phyloP scores from a whole-genome alignment of 2,797 vertebrate genomes.

The Mastacembelus armatus region DNA sequence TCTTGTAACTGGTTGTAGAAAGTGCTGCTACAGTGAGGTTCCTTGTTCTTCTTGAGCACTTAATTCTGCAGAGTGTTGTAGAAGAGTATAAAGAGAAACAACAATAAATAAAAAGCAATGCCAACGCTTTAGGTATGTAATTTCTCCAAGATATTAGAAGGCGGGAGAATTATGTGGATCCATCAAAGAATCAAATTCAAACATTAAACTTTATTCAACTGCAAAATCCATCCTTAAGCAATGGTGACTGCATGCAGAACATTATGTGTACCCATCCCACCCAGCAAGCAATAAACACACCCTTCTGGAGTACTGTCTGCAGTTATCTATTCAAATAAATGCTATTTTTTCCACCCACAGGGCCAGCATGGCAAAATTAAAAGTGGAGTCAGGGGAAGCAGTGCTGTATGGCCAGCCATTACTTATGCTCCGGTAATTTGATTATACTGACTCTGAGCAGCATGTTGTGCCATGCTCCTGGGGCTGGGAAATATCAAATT shows the following conservation, averaged over 20 bases:
- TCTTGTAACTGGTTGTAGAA: constrained; percentile 15
- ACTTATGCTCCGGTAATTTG: constrained; percentile 77
- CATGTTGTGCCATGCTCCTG: constrained; percentile 62
- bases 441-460: constrained; percentile 71
- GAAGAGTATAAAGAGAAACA: constrained; percentile 3
- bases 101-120: constrained; percentile 25
- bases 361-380: constrained; percentile 65
- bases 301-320: constrained; percentile 41
- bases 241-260: constrained; percentile 35
- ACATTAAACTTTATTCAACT: constrained; percentile 32
- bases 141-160: constrained; percentile 29
- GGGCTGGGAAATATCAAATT: constrained; percentile 74
- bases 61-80: constrained; percentile 10
- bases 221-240: constrained; percentile 42
- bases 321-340: constrained; percentile 67
- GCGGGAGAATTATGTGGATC: constrained; percentile 25
- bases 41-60: constrained; percentile 8
- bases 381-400: constrained; percentile 61
- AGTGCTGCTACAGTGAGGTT: neutral
- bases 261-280: constrained; percentile 38
- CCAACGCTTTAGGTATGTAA: neutral
- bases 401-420: constrained; percentile 71
- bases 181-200: constrained; percentile 27
- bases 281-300: constrained; percentile 41
- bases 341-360: constrained; percentile 38